These are phyloP conservation scores for Pipistrellus pipistrellus DNA, from an alignment of 2,797 vertebrate genomes.

Conservation along the genomic window DNA sequence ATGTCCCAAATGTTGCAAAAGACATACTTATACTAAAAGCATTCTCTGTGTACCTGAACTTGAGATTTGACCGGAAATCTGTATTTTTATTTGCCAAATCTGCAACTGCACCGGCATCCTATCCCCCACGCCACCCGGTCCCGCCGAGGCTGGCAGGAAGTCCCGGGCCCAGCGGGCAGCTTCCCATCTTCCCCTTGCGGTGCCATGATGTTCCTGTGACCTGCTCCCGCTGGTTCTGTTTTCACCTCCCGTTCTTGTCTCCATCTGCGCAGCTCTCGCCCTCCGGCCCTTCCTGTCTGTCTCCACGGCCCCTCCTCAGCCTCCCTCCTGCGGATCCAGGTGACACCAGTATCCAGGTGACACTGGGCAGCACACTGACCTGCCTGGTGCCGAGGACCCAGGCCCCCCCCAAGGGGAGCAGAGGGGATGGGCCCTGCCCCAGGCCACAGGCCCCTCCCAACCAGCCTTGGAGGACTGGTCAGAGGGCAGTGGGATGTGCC, in stretches of 20 bases:
- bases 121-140: neutral
- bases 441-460: neutral
- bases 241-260: neutral
- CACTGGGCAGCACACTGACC: neutral
- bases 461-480: neutral
- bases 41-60: neutral
- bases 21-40: neutral
- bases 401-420: neutral
- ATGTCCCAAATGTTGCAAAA: neutral
- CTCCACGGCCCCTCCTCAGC: fast-evolving
- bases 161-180: neutral
- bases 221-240: neutral
- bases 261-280: neutral
- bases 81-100: constrained; percentile 17
- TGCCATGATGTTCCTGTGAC: neutral
- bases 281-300: neutral
- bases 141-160: neutral
- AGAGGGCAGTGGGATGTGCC: neutral
- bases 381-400: neutral
- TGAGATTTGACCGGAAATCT: neutral
- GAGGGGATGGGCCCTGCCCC: neutral
- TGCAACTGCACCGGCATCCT: neutral
- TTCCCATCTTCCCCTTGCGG: neutral
- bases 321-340: neutral
- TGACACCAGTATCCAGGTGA: neutral